These are phyloP conservation scores for Bicyclus anynana DNA, from an alignment of 1,140 invertebrate genomes.

Conservation along the genomic window DNA sequence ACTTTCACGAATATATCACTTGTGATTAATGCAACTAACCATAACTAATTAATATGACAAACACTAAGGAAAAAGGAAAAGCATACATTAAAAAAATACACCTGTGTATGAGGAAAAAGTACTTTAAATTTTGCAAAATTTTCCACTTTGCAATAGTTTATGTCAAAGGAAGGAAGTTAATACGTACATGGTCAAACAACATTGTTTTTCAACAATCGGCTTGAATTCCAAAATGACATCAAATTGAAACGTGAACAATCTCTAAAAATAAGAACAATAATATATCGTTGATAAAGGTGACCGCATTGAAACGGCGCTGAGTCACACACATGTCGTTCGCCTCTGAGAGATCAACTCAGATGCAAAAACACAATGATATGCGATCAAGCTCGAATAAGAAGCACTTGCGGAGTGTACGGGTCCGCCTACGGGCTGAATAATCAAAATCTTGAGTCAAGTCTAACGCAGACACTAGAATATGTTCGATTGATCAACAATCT, in stretches of 20 bases:
- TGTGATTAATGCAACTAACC: too few relatives aligned
- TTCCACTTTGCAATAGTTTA: too few relatives aligned
- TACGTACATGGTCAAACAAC: too few relatives aligned
- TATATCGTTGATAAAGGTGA: background rate
- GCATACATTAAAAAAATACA: too few relatives aligned
- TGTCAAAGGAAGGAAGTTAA: too few relatives aligned
- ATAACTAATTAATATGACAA: too few relatives aligned
- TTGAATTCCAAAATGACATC: too few relatives aligned
- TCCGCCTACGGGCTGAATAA: background rate
- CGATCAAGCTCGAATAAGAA: background rate
- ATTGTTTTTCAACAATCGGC: too few relatives aligned
- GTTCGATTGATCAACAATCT: background rate
- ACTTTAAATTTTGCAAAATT: too few relatives aligned
- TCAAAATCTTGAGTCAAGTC: background rate
- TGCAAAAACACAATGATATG: conserved; percentile 1
- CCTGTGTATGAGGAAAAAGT: too few relatives aligned
- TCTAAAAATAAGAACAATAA: background rate
- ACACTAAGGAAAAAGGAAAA: too few relatives aligned
- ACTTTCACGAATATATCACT: too few relatives aligned
- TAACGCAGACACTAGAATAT: background rate
- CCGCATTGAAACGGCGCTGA: background rate
- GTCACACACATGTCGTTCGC: conserved; percentile 2
- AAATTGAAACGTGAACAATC: background rate
- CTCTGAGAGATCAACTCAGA: background rate
- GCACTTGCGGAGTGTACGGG: background rate